Base-by-base conservation (phyloP, 2,888 invertebrate species). In the Lacanobia wlatinum region DNA sequence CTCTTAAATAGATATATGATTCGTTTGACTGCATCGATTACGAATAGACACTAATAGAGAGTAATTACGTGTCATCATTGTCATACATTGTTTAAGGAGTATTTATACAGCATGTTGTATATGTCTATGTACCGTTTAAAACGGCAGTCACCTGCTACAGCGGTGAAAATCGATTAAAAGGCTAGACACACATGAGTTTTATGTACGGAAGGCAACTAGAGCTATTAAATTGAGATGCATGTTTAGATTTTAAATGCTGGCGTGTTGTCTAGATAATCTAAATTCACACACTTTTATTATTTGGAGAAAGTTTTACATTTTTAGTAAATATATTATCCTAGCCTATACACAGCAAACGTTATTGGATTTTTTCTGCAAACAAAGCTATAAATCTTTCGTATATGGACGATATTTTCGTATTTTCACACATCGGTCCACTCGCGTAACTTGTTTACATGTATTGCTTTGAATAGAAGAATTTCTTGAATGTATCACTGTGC, bases 381-480 rank as follows among this genome's bases (percentile, higher is more conserved):
- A 84, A 73, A 78, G 5, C 61, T 18, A 74, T 81, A 83, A 84
- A 83, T 85, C 76, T 69, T 60, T 46, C 53, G 53, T 53, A 73
- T 38, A 68, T 53, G 70, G 60, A 65, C 73, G 52, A 58, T 67
- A 79, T 34, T 34, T 34, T 34, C 34, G 34, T 34, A 34, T 34
- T 63, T 68, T 71, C 56, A 70, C 4, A 62, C 55, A 38, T 65
- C 48, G 62, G 67, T 70, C 62, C 58, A 28, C 53, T 58, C 46
- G 56, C 60, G 50, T 82, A 52, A 69, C 65, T 74, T 79, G 65
- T 80, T 80, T 73, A 84, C 78, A 73, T 75, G 79, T 78, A 76
- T 62, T 59, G 38, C 62, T 65, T 65, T 66, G 53, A 43, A 61
- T 61, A 12, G 28, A 28, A 23, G 21, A 23, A 38, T 62, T 53